Conservation (phyloP, 23 tunicate genomes). For the Diplosoma virens region DNA sequence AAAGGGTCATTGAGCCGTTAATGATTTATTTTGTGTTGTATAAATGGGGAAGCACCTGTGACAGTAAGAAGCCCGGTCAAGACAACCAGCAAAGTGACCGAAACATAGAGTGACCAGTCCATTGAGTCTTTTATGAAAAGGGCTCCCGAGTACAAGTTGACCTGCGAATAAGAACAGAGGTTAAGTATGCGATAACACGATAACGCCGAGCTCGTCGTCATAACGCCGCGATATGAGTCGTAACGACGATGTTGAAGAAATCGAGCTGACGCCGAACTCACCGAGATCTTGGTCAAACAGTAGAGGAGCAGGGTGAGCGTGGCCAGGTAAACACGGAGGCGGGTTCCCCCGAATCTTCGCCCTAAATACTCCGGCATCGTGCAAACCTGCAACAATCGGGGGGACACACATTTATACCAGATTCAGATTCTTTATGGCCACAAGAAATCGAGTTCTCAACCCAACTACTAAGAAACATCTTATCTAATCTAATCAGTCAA, state of each 20-base stretch:
- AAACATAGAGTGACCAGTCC: slow-evolving; percentile 55
- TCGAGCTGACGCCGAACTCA: neutral
- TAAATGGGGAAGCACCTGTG: too few species aligned
- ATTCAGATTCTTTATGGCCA: too few species aligned
- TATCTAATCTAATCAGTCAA: too few species aligned
- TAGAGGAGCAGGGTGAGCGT: slow-evolving; percentile 34
- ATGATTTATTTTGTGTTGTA: too few species aligned
- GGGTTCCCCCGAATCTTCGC: slow-evolving; percentile 39
- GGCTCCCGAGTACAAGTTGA: slow-evolving; percentile 71
- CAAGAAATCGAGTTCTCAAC: too few species aligned
- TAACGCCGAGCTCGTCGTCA: too few species aligned
- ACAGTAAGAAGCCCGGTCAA: slow-evolving; percentile 62
- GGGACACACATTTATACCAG: too few species aligned
- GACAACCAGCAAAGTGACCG: slow-evolving; percentile 42
- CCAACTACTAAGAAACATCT: too few species aligned
- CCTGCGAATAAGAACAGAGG: slow-evolving; percentile 15
- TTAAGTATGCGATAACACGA: too few species aligned
- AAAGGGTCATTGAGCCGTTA: too few species aligned
- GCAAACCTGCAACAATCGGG: slow-evolving; percentile 12
- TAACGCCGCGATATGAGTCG: too few species aligned
- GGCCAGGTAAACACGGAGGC: slow-evolving; percentile 48
- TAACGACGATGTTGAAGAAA: too few species aligned
- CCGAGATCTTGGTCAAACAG: slow-evolving; percentile 63
- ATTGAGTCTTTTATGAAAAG: slow-evolving; percentile 59
- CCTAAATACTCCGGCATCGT: slow-evolving; percentile 65